Conservation (phyloP, 2,797 vertebrate species). For the Amblyopsis hoosieri region DNA sequence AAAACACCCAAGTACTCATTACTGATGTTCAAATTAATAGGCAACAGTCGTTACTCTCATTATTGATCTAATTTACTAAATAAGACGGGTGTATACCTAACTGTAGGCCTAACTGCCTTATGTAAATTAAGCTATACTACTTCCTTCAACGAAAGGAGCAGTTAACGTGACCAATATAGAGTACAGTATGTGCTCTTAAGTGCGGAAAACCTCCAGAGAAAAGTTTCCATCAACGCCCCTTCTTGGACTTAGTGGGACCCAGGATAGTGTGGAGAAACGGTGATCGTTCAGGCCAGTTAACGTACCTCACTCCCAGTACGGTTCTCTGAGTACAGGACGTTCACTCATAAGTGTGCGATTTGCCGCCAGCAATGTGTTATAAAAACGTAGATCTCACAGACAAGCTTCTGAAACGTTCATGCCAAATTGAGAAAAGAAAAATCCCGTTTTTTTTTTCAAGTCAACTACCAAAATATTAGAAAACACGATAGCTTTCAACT, state of each 20-base stretch:
- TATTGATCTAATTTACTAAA: constrained; percentile 1
- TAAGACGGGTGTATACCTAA: neutral
- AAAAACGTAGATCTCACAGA: too few species aligned
- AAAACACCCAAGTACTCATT: neutral
- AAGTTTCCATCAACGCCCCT: constrained; percentile 72
- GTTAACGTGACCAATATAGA: constrained; percentile 60
- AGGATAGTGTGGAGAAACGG: constrained; percentile 76
- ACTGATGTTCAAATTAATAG: constrained; percentile 23
- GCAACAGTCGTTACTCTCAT: neutral
- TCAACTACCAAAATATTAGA: neutral
- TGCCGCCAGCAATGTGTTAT: too few species aligned
- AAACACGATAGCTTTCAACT: too few species aligned
- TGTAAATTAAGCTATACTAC: constrained; percentile 11
- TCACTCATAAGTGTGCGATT: neutral
- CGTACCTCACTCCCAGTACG: constrained; percentile 55
- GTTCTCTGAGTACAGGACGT: constrained; percentile 7
- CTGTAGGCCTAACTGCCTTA: constrained; percentile 8
- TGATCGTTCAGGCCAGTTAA: constrained; percentile 56
- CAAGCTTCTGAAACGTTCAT: too few species aligned
- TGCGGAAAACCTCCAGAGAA: constrained; percentile 47
- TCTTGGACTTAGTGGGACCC: constrained; percentile 66
- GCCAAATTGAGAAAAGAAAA: too few species aligned
- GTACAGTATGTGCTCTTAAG: constrained; percentile 48
- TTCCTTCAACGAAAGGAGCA: constrained; percentile 25
- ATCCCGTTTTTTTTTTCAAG: too few species aligned